Conservation (phyloP, 2,797 vertebrate genomes). For the Antrozous pallidus region DNA sequence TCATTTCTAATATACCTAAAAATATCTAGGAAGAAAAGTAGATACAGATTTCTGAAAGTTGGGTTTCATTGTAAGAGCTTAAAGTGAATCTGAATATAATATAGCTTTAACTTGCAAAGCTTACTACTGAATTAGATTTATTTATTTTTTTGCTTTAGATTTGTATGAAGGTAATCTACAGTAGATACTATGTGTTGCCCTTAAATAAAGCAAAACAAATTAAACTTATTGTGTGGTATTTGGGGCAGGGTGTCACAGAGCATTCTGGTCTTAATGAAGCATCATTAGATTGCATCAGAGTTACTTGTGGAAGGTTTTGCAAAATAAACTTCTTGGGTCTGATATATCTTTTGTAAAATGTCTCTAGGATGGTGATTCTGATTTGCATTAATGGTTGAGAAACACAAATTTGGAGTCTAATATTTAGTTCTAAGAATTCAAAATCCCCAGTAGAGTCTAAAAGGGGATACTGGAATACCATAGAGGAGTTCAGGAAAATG, state of each 20-base stretch:
- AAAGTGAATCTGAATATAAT: conserved; percentile 37
- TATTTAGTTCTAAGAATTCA: neutral
- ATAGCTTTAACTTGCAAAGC: neutral
- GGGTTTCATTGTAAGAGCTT: conserved; percentile 50
- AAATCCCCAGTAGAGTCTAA: neutral
- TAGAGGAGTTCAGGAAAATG: neutral
- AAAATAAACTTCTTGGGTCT: neutral
- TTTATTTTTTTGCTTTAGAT: neutral
- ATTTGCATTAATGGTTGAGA: neutral
- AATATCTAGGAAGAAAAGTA: conserved; percentile 20
- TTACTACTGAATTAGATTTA: conserved; percentile 2
- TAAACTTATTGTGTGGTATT: neutral
- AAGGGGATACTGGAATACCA: neutral
- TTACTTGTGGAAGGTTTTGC: neutral
- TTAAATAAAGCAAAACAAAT: neutral
- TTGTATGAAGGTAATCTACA: neutral
- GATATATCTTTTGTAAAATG: neutral
- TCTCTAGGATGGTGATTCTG: neutral
- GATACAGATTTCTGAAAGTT: conserved; percentile 5
- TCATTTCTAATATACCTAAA: conserved; percentile 18
- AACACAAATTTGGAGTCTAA: neutral
- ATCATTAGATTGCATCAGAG: neutral
- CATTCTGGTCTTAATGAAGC: neutral
- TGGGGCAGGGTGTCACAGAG: neutral
- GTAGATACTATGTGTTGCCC: neutral